Conservation (phyloP, 2,888 invertebrate species). For the Tuberolachnus salignus region DNA sequence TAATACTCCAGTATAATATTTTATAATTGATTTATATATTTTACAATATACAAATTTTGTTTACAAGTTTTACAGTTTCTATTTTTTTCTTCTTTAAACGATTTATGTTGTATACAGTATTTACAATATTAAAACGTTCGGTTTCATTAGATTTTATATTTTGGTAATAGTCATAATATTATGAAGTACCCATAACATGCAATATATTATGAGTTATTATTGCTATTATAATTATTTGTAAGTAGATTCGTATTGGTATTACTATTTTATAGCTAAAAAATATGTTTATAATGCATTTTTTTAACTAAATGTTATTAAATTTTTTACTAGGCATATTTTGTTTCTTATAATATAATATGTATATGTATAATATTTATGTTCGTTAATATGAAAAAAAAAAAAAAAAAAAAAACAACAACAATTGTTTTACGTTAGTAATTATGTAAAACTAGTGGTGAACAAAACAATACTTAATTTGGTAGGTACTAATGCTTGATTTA, state of each 20-base stretch:
- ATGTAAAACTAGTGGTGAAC: neutral
- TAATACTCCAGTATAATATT: too few species aligned
- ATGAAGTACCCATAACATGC: neutral
- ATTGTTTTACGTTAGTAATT: neutral
- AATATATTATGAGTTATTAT: neutral
- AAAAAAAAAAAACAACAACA: neutral
- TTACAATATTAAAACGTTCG: constrained; percentile 2
- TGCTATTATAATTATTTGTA: neutral
- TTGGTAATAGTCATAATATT: neutral
- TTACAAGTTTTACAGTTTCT: constrained; percentile 24
- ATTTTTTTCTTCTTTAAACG: neutral
- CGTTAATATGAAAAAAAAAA: neutral
- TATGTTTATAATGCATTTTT: neutral
- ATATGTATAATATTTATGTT: neutral
- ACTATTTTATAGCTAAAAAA: neutral
- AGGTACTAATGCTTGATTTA: neutral
- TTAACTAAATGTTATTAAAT: too few species aligned
- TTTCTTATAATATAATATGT: neutral
- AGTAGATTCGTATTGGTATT: neutral
- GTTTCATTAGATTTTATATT: neutral
- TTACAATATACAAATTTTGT: constrained; percentile 27
- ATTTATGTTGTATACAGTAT: neutral
- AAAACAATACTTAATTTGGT: neutral
- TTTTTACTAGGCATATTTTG: neutral
- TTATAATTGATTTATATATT: neutral